phyloP scores from a whole-genome alignment of 2,888 invertebrate species.

The Rhogogaster chlorosoma region DNA sequence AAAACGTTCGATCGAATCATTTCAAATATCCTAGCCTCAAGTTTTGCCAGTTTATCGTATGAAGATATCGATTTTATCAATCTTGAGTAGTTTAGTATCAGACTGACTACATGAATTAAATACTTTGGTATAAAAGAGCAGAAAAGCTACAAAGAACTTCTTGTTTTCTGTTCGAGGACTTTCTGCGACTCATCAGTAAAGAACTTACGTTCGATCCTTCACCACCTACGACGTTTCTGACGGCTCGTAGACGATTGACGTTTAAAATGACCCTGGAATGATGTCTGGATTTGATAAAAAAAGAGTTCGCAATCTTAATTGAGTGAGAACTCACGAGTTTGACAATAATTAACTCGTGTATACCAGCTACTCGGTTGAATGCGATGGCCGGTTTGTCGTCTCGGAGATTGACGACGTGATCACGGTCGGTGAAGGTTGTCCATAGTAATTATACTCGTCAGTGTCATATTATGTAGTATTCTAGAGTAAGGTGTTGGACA shows the following conservation, averaged over 20 bases:
- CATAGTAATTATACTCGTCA: neutral
- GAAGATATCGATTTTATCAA: neutral
- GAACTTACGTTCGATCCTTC: neutral
- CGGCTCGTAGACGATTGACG: neutral
- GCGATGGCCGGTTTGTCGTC: neutral
- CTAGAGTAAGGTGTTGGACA: neutral
- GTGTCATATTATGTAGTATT: neutral
- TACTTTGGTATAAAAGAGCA: neutral
- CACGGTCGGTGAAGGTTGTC: neutral
- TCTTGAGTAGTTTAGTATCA: neutral
- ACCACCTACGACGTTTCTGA: neutral
- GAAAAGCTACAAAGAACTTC: neutral
- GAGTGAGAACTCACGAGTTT: slow-evolving; percentile 12
- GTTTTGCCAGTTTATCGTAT: neutral
- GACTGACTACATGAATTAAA: neutral
- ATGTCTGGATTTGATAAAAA: neutral
- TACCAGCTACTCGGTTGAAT: neutral
- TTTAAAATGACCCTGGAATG: neutral
- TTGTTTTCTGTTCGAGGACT: neutral
- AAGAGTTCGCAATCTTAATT: neutral
- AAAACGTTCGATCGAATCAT: neutral
- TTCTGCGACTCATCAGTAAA: neutral
- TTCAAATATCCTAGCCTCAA: neutral
- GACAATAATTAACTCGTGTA: slow-evolving; percentile 18
- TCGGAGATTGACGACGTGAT: neutral